Percentiles rank a stretch among this genome's conserved stretches.
Evolutionary conservation across 1,140 invertebrate species (phyloP).

Genomic region (Globodera ellingtonae): DNA sequence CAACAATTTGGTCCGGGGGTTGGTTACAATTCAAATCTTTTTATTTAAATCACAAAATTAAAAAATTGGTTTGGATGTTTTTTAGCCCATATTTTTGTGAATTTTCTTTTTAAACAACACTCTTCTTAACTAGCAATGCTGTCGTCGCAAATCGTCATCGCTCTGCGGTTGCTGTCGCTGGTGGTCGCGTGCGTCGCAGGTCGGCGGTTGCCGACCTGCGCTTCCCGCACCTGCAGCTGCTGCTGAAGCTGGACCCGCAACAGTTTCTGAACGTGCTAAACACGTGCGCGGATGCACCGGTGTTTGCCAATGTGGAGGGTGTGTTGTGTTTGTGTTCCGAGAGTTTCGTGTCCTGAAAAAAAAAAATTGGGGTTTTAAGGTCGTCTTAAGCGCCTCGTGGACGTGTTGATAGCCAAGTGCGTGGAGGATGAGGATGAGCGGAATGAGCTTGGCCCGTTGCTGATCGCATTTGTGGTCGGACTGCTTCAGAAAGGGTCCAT

Average conservation of each 20-base stretch:
- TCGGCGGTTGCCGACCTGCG: slow-evolving; percentile 27
- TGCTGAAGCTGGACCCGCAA: slow-evolving; percentile 82
- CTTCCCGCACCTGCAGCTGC: slow-evolving; percentile 70
- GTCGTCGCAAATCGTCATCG: neutral
- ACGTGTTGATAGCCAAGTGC: slow-evolving; percentile 41
- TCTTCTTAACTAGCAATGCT: neutral
- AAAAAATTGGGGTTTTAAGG: slow-evolving; percentile 30
- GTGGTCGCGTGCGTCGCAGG: neutral
- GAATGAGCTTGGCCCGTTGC: slow-evolving; percentile 37
- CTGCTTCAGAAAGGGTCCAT: slow-evolving; percentile 43
- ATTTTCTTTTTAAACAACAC: too few species aligned
- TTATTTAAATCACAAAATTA: too few species aligned
- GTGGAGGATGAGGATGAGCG: slow-evolving; percentile 36
- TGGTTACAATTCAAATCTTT: too few species aligned
- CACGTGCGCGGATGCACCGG: slow-evolving; percentile 58
- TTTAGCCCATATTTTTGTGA: too few species aligned
- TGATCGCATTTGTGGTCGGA: slow-evolving; percentile 38
- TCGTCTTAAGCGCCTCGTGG: slow-evolving; percentile 47
- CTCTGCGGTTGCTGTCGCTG: neutral
- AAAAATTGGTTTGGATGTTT: too few species aligned
- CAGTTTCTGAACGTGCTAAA: slow-evolving; percentile 82
- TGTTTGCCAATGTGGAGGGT: slow-evolving; percentile 50
- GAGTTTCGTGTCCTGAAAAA: slow-evolving; percentile 8
- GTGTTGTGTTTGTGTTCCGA: neutral
- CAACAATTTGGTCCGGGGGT: too few species aligned